Base-by-base conservation (phyloP, 2,797 vertebrate genomes). In the Dallia pectoralis region DNA sequence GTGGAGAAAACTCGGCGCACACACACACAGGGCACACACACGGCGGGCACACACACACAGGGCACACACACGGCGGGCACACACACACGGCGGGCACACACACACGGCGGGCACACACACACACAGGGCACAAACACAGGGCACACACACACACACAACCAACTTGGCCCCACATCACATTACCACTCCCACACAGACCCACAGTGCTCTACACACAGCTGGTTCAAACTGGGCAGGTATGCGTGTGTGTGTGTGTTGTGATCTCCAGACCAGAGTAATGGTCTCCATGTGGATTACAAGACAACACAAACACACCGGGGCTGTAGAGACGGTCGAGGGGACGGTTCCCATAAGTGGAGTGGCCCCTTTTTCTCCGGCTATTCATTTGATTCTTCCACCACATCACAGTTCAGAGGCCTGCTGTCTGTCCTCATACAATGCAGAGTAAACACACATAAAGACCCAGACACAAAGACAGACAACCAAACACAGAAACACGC, bases 211-310 rank as follows among this genome's bases (percentile, higher is more conserved):
- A 75, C 65, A 74, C 69, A 70, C 74, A 48, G 33, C 53, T 70
- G 75, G 63, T 48, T 69, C 63, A 53, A 63, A 82, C 76, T 29
- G 71, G 62, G 82, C 70, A 64, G 70, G 44, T 75, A 78, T 77
- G 69, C 56, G 48, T 78, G 15, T 62, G 48, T 78, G 15, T 25
- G 8, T 40, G 72, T 72, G 36, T 70, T 65, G 22, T 75, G 72
- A 79, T 69, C 6, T 9, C 7, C 48, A 16, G 25, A 48, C 40
- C 18, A 15, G 70, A 64, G 14, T 56, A 12, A 67, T 67, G 75
- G 44, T 61, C 77, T 80, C 72, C 64, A 76, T 73, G 59, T 68
- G 76, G 71, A 27, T 44, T 19, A 15, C 18, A 47, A 12, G 14
- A 40, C 12, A 27, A 29, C 56, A 70, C 69, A 70, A 1, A 29